A percentile compares a stretch with the other conserved stretches of the same genome.
Conservation (phyloP, 2,888 invertebrate genomes). For the Clunio marinus region DNA sequence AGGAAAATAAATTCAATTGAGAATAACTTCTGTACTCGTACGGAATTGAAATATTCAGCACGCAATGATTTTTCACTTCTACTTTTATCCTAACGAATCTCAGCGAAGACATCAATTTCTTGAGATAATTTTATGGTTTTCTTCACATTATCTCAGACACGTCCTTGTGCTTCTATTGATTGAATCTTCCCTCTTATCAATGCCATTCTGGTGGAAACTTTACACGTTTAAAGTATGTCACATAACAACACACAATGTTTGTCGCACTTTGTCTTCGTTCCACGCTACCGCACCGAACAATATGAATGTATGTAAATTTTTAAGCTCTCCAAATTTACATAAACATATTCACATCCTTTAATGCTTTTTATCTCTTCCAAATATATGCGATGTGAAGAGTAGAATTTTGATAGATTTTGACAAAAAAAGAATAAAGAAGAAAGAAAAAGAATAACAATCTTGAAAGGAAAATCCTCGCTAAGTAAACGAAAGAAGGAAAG, state of each 20-base stretch:
- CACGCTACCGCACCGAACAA: neutral
- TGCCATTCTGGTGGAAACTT: neutral
- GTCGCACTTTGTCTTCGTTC: neutral
- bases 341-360: constrained; percentile 29
- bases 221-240: neutral
- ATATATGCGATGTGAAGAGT: neutral
- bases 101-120: neutral
- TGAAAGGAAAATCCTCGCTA: neutral
- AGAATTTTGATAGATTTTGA: neutral
- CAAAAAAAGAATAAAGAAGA: no score
- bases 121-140: neutral
- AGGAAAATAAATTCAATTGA: no score
- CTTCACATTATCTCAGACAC: neutral
- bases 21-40: no score
- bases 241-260: neutral
- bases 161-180: neutral
- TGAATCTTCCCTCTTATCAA: neutral
- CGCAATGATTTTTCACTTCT: no score
- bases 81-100: no score
- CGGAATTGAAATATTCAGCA: no score
- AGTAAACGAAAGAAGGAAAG: neutral
- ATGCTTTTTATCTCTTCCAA: neutral
- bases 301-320: constrained; percentile 7
- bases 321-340: constrained; percentile 21
- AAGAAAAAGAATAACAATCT: no score